Evolutionary conservation across 2,797 vertebrate genomes (phyloP).

Genomic region (Sebastes matsubarae): DNA sequence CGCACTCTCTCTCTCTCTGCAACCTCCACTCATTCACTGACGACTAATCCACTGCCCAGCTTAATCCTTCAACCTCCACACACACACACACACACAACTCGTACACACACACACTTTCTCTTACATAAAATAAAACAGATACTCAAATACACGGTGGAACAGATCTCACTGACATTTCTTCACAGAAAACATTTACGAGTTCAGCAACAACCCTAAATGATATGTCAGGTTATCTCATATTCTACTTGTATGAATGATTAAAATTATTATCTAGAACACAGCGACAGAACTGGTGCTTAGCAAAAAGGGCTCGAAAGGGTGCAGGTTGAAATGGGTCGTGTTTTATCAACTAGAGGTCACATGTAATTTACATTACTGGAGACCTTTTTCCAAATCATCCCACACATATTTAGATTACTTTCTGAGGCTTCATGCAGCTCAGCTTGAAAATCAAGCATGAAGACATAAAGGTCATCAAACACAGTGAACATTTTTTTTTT

Average conservation of each 20-base stretch:
- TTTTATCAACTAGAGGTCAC: not conserved
- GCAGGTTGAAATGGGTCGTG: not conserved
- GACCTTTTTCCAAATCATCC: not conserved
- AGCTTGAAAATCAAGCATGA: not conserved
- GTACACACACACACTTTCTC: not conserved
- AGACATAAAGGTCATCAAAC: not conserved
- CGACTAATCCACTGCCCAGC: slow-evolving; percentile 75
- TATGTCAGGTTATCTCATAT: not conserved
- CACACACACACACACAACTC: slow-evolving; percentile 3
- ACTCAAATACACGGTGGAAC: not conserved
- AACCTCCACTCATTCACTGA: slow-evolving; percentile 72
- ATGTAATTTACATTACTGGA: not conserved
- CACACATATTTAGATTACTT: not conserved
- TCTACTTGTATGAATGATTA: not conserved
- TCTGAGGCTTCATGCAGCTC: not conserved
- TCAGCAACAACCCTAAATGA: not conserved
- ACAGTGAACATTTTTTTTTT: not conserved
- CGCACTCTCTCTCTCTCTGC: slow-evolving; percentile 8
- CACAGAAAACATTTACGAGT: not conserved
- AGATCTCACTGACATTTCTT: not conserved
- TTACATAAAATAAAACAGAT: slow-evolving; percentile 2
- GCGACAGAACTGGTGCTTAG: not conserved
- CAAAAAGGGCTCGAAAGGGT: not conserved
- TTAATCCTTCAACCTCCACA: slow-evolving; percentile 76
- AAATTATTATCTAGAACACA: not conserved